Evolutionary conservation across 1,140 invertebrate genomes (phyloP).

Genomic region (Formica selysi): DNA sequence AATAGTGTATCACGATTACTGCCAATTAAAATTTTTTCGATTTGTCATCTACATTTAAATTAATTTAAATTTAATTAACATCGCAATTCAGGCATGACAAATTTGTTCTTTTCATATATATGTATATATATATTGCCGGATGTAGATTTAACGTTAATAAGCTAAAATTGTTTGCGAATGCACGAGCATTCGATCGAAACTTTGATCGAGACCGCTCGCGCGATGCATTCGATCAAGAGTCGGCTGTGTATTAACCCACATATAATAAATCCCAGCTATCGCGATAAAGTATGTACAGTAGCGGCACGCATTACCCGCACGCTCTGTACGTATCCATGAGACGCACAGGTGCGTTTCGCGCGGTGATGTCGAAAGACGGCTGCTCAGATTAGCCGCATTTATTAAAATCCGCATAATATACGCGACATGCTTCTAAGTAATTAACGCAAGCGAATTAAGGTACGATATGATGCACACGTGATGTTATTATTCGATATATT

Average conservation of each 20-base stretch:
- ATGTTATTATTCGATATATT: neutral
- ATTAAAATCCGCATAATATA: slow-evolving; percentile 5
- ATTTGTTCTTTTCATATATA: neutral
- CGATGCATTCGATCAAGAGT: slow-evolving; percentile 37
- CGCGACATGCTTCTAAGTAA: neutral
- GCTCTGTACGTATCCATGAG: neutral
- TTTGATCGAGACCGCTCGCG: slow-evolving; percentile 8
- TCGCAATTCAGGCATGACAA: neutral
- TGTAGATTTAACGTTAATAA: slow-evolving; percentile 7
- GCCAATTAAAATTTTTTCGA: slow-evolving; percentile 5
- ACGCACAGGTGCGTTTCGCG: slow-evolving; percentile 46
- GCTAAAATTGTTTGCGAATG: neutral
- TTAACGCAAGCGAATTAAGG: neutral
- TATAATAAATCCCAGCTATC: slow-evolving; percentile 46
- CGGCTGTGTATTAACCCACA: slow-evolving; percentile 23
- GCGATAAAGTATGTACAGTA: slow-evolving; percentile 29
- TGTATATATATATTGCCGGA: neutral
- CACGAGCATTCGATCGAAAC: no score
- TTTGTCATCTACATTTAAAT: neutral
- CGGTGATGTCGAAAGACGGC: slow-evolving; percentile 17
- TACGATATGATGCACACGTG: neutral
- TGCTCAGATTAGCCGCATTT: slow-evolving; percentile 24
- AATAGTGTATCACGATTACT: neutral
- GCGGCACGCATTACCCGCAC: slow-evolving; percentile 3
- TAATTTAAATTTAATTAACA: neutral